Conservation (phyloP, 1,140 invertebrate genomes). For the Brachionus calyciflorus region DNA sequence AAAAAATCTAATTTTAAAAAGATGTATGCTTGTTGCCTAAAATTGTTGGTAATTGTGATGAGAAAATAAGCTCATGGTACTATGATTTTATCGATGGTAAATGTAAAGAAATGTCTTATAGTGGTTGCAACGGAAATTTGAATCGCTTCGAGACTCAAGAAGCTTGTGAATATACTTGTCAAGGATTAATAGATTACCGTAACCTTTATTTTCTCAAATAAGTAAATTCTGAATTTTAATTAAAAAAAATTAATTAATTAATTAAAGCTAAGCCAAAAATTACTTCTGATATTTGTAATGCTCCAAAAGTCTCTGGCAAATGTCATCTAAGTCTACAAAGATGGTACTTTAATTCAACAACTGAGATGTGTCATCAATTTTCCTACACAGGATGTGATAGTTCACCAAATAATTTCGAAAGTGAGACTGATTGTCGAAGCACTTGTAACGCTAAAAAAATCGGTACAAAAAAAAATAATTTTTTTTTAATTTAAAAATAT, state of each 20-base stretch:
- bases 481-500: background rate
- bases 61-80: slow-evolving; percentile 41
- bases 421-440: slow-evolving; percentile 73
- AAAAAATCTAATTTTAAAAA: slow-evolving; percentile 55
- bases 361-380: slow-evolving; percentile 87
- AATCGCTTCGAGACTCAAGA: slow-evolving; percentile 81
- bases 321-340: slow-evolving; percentile 69
- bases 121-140: slow-evolving; percentile 71
- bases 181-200: slow-evolving; percentile 9
- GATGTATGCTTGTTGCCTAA: slow-evolving; percentile 63
- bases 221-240: background rate
- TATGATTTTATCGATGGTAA: slow-evolving; percentile 7
- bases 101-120: slow-evolving; percentile 35
- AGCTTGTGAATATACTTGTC: slow-evolving; percentile 65
- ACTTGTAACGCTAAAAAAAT: slow-evolving; percentile 64
- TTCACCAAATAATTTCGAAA: slow-evolving; percentile 84
- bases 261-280: background rate
- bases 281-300: slow-evolving; percentile 73
- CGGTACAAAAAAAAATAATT: background rate
- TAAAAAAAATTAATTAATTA: too few species aligned
- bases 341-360: slow-evolving; percentile 80
- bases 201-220: background rate
- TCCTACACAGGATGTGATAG: slow-evolving; percentile 86
- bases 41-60: slow-evolving; percentile 48
- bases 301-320: slow-evolving; percentile 70